These are phyloP conservation scores for Tupaia tana DNA, from an alignment of 2,113 vertebrate species.

Conservation along the genomic window DNA sequence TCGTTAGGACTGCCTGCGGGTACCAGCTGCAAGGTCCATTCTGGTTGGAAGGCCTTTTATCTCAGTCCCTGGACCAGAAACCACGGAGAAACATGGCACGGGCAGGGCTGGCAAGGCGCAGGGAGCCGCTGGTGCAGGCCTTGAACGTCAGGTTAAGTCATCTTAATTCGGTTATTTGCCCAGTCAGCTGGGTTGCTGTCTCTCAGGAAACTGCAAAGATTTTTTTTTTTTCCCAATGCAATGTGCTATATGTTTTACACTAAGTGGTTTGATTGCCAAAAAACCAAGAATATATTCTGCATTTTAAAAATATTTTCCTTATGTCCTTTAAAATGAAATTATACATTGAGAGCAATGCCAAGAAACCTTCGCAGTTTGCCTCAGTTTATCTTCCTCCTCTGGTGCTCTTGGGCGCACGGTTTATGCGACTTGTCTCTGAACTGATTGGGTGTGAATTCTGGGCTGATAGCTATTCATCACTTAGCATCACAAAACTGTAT, in stretches of 20 bases:
- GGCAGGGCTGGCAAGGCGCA: rapidly evolving
- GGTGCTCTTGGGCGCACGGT: rapidly evolving
- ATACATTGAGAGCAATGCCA: neutral
- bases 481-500: neutral
- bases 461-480: neutral
- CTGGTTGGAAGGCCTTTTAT: rapidly evolving
- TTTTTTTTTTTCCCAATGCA: neutral
- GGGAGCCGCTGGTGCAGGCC: neutral
- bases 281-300: neutral
- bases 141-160: too few species aligned
- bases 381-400: neutral
- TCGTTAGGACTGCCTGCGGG: rapidly evolving
- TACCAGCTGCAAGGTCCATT: rapidly evolving
- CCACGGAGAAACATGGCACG: rapidly evolving
- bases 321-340: neutral
- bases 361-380: neutral
- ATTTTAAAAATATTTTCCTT: neutral
- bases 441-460: slow-evolving; percentile 38
- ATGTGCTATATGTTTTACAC: neutral
- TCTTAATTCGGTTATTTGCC: neutral
- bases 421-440: rapidly evolving
- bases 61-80: rapidly evolving
- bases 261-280: neutral
- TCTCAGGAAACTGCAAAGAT: neutral
- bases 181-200: neutral